Evolutionary conservation across 2,888 invertebrate genomes (phyloP).

Genomic region (Dyspetes luteomarginatus): DNA sequence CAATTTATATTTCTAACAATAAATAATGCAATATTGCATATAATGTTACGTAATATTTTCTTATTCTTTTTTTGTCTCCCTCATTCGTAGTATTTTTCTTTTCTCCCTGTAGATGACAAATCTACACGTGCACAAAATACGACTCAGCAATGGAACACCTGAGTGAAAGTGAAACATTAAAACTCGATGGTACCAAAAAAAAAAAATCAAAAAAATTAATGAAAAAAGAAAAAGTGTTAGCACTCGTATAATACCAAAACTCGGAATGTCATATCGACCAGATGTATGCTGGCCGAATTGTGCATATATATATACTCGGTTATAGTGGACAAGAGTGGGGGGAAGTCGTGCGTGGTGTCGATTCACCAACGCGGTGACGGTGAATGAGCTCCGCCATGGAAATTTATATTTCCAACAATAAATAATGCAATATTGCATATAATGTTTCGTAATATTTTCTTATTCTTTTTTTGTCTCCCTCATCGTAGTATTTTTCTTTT

Average conservation of each 20-base stretch:
- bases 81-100: neutral
- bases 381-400: slow-evolving; percentile 60
- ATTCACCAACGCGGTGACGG: slow-evolving; percentile 47
- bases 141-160: slow-evolving; percentile 17
- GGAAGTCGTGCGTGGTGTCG: slow-evolving; percentile 5
- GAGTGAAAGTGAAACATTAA: slow-evolving; percentile 37
- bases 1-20: neutral
- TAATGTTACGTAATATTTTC: neutral
- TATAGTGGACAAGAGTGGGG: neutral
- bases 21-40: neutral
- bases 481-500: neutral
- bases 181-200: no score
- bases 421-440: neutral
- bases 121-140: neutral
- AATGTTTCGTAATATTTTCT: neutral
- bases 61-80: no score
- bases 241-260: slow-evolving; percentile 5
- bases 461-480: no score
- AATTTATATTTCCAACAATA: neutral
- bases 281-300: slow-evolving; percentile 9
- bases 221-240: neutral
- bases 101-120: neutral
- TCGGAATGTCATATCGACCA: slow-evolving; percentile 61
- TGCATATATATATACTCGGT: neutral
- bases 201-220: neutral